These are phyloP conservation scores for Athripsodes cinereus DNA, from an alignment of 2,888 invertebrate species.

Conservation along the genomic window DNA sequence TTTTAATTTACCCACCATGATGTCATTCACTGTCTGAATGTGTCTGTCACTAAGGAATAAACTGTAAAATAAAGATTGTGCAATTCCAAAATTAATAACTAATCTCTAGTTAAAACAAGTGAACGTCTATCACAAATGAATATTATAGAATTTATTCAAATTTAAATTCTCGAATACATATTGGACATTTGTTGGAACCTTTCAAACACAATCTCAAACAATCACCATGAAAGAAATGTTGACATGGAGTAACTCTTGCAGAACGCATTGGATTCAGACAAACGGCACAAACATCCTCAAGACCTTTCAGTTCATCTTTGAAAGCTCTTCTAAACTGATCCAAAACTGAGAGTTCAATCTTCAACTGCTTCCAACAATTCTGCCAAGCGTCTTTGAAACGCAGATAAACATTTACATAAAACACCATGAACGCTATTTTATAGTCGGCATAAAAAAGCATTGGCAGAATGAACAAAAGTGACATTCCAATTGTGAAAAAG, in stretches of 20 bases:
- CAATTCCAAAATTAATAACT: no score
- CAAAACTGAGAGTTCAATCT: slow-evolving; percentile 55
- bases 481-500: slow-evolving; percentile 51
- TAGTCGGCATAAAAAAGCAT: slow-evolving; percentile 52
- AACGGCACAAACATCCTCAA: slow-evolving; percentile 75
- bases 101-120: no score
- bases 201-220: slow-evolving; percentile 70
- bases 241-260: slow-evolving; percentile 72
- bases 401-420: slow-evolving; percentile 62
- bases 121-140: background rate
- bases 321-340: slow-evolving; percentile 60
- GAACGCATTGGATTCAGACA: slow-evolving; percentile 65
- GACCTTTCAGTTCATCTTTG: slow-evolving; percentile 56
- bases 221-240: slow-evolving; percentile 73
- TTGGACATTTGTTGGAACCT: slow-evolving; percentile 63
- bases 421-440: slow-evolving; percentile 44
- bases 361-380: slow-evolving; percentile 50
- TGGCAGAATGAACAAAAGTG: slow-evolving; percentile 52
- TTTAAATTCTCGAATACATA: slow-evolving; percentile 64
- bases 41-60: no score
- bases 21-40: no score
- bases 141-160: slow-evolving; percentile 38
- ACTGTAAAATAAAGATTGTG: no score
- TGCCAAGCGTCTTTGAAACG: slow-evolving; percentile 56
- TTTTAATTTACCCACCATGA: no score